phyloP scores from a whole-genome alignment of 2,113 vertebrate genomes.

The Sylvietta virens region DNA sequence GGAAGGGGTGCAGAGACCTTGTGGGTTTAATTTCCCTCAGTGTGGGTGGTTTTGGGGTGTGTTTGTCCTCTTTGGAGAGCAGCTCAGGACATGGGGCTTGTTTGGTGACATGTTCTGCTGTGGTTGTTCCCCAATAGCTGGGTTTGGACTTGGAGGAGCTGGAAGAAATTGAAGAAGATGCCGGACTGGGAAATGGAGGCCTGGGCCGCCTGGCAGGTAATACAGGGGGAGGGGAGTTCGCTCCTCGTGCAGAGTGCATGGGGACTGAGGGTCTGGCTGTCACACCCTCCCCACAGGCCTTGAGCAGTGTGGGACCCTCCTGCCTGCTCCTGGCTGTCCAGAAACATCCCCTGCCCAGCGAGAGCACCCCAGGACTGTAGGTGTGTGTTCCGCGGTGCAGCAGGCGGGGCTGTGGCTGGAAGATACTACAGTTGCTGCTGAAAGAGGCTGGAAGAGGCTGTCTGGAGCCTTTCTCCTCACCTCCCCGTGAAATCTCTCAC shows the following conservation, averaged over 20 bases:
- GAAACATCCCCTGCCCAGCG: neutral
- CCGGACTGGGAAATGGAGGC: slow-evolving; percentile 86
- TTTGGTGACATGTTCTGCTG: neutral
- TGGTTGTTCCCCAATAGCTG: slow-evolving; percentile 67
- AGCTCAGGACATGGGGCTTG: neutral
- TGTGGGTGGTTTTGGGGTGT: neutral
- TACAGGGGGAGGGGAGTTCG: neutral
- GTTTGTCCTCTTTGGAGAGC: neutral
- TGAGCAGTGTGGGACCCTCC: neutral
- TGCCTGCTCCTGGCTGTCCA: neutral
- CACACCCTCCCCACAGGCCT: neutral
- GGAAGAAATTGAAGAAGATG: slow-evolving; percentile 89
- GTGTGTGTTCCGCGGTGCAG: neutral
- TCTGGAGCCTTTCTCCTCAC: neutral
- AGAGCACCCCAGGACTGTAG: neutral
- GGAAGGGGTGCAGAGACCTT: neutral
- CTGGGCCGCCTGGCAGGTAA: slow-evolving; percentile 86
- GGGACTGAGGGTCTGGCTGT: neutral
- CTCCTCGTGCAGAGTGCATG: rapidly evolving
- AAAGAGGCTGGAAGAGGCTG: neutral
- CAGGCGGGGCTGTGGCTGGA: neutral
- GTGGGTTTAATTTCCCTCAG: neutral
- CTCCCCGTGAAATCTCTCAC: neutral
- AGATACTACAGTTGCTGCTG: too few species aligned
- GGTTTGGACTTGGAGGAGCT: slow-evolving; percentile 87